These are phyloP conservation scores for Scleropages formosus DNA, from an alignment of 2,797 vertebrate species.

Conservation along the genomic window DNA sequence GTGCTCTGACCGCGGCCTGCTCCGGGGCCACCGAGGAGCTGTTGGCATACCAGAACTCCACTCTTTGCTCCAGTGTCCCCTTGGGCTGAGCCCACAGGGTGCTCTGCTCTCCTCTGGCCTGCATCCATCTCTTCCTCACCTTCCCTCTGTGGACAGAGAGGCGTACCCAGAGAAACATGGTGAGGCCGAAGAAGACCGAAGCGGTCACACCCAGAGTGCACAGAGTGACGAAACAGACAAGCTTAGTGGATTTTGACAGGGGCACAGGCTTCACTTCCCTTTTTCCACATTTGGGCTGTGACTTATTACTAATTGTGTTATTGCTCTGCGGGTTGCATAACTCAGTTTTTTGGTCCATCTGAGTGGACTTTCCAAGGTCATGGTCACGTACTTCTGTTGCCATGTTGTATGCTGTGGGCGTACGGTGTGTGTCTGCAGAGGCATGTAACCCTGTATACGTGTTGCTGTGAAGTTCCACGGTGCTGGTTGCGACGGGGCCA, in stretches of 20 bases:
- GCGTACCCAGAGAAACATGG: slow-evolving; percentile 48
- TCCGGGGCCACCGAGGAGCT: slow-evolving; percentile 17
- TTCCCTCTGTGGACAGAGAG: slow-evolving; percentile 37
- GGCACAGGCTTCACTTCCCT: not conserved
- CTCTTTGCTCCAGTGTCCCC: slow-evolving; percentile 46
- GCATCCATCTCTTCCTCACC: not conserved
- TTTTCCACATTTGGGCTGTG: slow-evolving; percentile 1
- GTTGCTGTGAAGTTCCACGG: not conserved
- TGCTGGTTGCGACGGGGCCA: not conserved
- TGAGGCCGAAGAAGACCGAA: slow-evolving; percentile 49
- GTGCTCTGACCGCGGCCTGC: not conserved
- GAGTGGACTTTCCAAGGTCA: not conserved
- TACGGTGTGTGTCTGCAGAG: not conserved
- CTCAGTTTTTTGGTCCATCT: not conserved
- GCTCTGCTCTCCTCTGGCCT: not conserved
- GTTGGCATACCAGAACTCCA: slow-evolving; percentile 54
- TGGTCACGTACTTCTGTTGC: not conserved
- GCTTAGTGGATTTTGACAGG: slow-evolving; percentile 17
- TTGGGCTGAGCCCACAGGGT: slow-evolving; percentile 44
- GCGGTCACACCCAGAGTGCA: slow-evolving; percentile 46
- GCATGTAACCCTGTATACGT: not conserved
- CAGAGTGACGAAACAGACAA: slow-evolving; percentile 47
- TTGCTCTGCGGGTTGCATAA: not conserved
- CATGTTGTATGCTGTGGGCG: not conserved
- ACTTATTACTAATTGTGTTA: not conserved